phyloP scores from a whole-genome alignment of 2,797 vertebrate species.

The Platyrinchus mystaceus region DNA sequence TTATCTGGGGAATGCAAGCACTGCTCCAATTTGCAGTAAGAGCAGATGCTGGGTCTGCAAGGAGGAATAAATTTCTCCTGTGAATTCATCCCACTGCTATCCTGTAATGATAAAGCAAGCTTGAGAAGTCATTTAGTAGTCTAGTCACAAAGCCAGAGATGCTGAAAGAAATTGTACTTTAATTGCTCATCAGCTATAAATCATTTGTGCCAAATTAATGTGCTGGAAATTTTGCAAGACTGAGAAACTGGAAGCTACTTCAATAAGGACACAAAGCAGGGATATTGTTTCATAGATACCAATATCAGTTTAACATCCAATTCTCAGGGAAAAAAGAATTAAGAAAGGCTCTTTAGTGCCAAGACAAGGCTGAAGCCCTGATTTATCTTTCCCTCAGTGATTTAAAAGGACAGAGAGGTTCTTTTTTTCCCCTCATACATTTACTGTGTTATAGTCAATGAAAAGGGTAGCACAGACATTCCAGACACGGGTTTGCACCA shows the following conservation, averaged over 20 bases:
- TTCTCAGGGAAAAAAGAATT: neutral
- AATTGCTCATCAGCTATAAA: slow-evolving; percentile 47
- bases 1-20: neutral
- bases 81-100: neutral
- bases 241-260: slow-evolving; percentile 5
- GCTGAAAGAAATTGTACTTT: slow-evolving; percentile 10
- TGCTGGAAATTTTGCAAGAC: slow-evolving; percentile 33
- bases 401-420: neutral
- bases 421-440: neutral
- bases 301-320: neutral
- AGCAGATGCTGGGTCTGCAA: neutral
- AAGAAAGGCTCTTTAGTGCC: neutral
- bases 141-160: slow-evolving; percentile 26
- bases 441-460: neutral
- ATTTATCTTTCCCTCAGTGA: neutral
- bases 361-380: neutral
- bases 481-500: neutral
- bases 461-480: neutral
- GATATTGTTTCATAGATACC: neutral
- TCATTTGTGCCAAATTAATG: slow-evolving; percentile 31
- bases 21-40: neutral
- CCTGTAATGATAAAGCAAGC: neutral
- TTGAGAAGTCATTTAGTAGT: neutral
- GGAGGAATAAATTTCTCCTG: neutral
- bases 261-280: neutral